Evolutionary conservation across 2,888 invertebrate genomes (phyloP).

Genomic region (Stenodera caucasica): DNA sequence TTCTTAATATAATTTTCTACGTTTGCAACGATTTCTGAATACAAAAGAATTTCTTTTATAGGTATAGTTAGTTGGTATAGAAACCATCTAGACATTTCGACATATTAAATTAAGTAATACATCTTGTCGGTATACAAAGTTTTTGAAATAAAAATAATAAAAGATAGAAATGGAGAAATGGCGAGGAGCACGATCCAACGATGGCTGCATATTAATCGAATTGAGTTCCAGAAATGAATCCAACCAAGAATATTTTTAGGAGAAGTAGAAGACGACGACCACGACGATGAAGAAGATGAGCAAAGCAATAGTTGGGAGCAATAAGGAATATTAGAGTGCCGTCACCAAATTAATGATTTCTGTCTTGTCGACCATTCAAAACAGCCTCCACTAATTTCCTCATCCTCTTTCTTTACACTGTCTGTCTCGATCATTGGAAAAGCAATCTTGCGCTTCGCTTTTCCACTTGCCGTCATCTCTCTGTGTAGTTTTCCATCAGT

Average conservation of each 20-base stretch:
- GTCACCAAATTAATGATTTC: slow-evolving; percentile 39
- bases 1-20: slow-evolving; percentile 5
- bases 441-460: slow-evolving; percentile 36
- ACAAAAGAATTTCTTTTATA: slow-evolving; percentile 10
- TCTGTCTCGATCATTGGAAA: slow-evolving; percentile 1
- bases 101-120: slow-evolving; percentile 26
- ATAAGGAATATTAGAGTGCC: slow-evolving; percentile 28
- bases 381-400: slow-evolving; percentile 46
- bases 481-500: slow-evolving; percentile 30
- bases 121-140: slow-evolving; percentile 26
- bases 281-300: slow-evolving; percentile 8
- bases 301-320: slow-evolving; percentile 14
- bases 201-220: slow-evolving; percentile 29
- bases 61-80: neutral
- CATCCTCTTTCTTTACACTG: slow-evolving; percentile 25
- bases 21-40: neutral
- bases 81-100: slow-evolving; percentile 11
- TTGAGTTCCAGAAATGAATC: slow-evolving; percentile 24
- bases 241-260: neutral
- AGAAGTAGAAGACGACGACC: no score
- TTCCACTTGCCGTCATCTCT: slow-evolving; percentile 35
- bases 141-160: slow-evolving; percentile 1
- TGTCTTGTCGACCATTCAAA: slow-evolving; percentile 33
- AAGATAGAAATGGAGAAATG: slow-evolving; percentile 13
- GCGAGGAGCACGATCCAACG: slow-evolving; percentile 20